Percentiles rank a stretch among this genome's conserved stretches.
Evolutionary conservation across 2,888 invertebrate genomes (phyloP).

Genomic region (Dynastes tityus): DNA sequence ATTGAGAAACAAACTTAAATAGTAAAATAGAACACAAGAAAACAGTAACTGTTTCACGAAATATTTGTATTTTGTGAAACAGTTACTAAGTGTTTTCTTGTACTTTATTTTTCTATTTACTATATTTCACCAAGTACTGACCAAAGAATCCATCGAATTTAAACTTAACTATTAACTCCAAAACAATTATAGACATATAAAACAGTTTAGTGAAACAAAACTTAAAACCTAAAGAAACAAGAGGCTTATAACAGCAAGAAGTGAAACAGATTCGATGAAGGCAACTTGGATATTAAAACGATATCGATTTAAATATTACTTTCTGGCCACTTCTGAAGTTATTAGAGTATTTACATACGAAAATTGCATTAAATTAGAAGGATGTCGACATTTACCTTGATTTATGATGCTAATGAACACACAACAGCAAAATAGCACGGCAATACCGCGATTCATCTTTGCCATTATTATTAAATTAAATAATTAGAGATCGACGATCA

Average conservation of each 20-base stretch:
- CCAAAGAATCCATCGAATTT: too few species aligned
- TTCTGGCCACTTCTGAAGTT: conserved; percentile 11
- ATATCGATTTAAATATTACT: conserved; percentile 27
- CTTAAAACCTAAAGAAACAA: not conserved
- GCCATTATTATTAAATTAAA: conserved; percentile 44
- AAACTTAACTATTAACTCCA: too few species aligned
- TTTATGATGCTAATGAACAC: conserved; percentile 57
- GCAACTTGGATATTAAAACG: not conserved
- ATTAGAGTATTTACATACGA: conserved; percentile 1
- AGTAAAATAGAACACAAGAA: too few species aligned
- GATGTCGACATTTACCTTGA: conserved; percentile 54
- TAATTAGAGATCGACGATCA: conserved; percentile 45
- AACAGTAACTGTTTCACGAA: too few species aligned
- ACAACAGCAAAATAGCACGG: conserved; percentile 57
- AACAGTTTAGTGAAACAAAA: too few species aligned
- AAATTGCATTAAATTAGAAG: not conserved
- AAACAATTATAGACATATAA: too few species aligned
- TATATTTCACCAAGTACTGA: too few species aligned
- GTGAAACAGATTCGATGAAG: not conserved
- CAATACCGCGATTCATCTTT: conserved; percentile 55
- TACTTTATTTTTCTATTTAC: too few species aligned
- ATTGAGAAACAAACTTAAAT: not conserved
- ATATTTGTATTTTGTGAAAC: too few species aligned
- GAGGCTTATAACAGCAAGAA: not conserved
- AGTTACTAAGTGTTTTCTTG: too few species aligned